Percentiles rank a stretch among this genome's conserved stretches.
Conservation (phyloP, 2,888 invertebrate species). For the Sminthurides aquaticus region DNA sequence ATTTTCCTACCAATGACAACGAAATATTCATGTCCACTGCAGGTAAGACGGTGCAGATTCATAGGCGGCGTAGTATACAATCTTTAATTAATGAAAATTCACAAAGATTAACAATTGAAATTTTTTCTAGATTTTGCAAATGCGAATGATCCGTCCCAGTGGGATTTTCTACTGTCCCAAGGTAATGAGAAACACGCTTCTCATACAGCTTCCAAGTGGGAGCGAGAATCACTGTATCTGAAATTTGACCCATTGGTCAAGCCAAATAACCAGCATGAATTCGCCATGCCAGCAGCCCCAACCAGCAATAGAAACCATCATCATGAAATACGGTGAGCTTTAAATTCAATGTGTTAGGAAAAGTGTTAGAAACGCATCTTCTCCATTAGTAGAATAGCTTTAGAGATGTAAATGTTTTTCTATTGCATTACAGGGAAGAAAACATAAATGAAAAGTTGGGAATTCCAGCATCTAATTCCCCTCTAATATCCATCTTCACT, state of each 20-base stretch:
- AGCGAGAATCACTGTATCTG: constrained; percentile 18
- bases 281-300: not conserved
- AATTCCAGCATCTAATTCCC: not conserved
- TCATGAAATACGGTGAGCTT: too few species aligned
- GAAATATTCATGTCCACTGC: not conserved
- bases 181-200: not conserved
- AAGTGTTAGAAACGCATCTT: too few species aligned
- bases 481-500: not conserved
- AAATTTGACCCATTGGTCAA: constrained; percentile 19
- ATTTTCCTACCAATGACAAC: not conserved
- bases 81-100: too few species aligned
- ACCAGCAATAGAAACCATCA: not conserved
- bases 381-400: too few species aligned
- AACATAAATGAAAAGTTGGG: too few species aligned
- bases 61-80: too few species aligned
- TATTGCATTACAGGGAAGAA: too few species aligned
- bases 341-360: too few species aligned
- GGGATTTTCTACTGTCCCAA: constrained; percentile 13
- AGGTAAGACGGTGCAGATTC: too few species aligned
- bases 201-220: constrained; percentile 8
- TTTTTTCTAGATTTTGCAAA: constrained; percentile 6
- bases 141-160: constrained; percentile 7
- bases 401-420: too few species aligned
- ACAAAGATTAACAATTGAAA: too few species aligned
- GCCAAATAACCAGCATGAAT: not conserved